Conservation (phyloP, 2,888 invertebrate genomes). For the Diaperis boleti region DNA sequence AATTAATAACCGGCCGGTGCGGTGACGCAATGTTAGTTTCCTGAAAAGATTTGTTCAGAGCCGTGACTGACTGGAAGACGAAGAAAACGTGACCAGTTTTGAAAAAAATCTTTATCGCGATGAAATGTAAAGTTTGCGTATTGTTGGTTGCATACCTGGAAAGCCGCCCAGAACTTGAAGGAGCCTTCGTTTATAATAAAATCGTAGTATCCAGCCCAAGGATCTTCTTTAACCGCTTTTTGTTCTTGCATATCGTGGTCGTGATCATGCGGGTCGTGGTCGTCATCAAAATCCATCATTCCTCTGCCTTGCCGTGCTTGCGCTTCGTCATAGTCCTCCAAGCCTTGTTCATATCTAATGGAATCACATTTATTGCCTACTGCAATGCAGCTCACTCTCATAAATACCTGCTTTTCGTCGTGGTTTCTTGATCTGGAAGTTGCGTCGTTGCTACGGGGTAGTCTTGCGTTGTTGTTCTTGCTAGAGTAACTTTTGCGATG, state of each 20-base stretch:
- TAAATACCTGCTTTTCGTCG: constrained; percentile 53
- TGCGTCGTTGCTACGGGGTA: constrained; percentile 55
- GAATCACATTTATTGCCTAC: constrained; percentile 19
- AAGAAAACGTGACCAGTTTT: constrained; percentile 29
- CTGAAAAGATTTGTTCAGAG: no score
- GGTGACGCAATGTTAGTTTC: constrained; percentile 20
- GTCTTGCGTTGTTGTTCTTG: constrained; percentile 48
- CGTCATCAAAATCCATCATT: constrained; percentile 68
- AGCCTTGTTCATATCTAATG: constrained; percentile 58
- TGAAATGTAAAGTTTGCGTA: neutral
- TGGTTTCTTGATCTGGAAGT: constrained; percentile 38
- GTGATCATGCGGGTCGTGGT: constrained; percentile 67
- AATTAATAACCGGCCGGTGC: constrained; percentile 20
- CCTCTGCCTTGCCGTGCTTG: constrained; percentile 60
- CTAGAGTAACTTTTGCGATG: constrained; percentile 41
- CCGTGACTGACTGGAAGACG: neutral
- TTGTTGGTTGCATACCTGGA: constrained; percentile 72
- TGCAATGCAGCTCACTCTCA: constrained; percentile 12
- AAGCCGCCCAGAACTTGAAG: constrained; percentile 90
- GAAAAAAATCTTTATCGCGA: constrained; percentile 14
- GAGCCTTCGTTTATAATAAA: constrained; percentile 90
- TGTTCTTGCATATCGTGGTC: constrained; percentile 68
- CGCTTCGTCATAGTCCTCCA: constrained; percentile 62
- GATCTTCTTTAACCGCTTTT: constrained; percentile 75
- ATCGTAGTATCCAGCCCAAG: constrained; percentile 86